Conservation (phyloP, 2,888 invertebrate genomes). For the Aethes cnicana region DNA sequence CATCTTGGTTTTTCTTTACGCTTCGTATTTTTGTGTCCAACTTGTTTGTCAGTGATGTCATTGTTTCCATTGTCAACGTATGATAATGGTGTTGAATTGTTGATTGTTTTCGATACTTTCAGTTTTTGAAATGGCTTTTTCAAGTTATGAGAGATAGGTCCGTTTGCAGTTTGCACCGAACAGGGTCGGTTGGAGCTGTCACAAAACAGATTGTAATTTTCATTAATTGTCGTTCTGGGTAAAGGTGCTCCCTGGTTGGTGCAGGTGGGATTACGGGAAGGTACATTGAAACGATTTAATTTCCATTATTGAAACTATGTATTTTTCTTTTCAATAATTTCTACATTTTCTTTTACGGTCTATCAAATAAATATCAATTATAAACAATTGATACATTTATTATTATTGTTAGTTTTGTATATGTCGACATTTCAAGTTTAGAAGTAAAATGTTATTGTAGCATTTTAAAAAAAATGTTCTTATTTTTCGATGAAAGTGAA, state of each 20-base stretch:
- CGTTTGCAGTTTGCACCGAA: too few relatives aligned
- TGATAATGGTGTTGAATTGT: too few relatives aligned
- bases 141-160: neutral
- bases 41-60: conserved; percentile 16
- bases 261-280: neutral
- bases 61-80: conserved; percentile 6
- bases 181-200: too few relatives aligned
- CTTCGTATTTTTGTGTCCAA: conserved; percentile 19
- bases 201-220: too few relatives aligned
- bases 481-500: conserved; percentile 75
- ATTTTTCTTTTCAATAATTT: conserved; percentile 76
- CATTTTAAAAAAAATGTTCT: conserved; percentile 64
- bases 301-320: conserved; percentile 79
- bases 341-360: conserved; percentile 75
- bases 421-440: conserved; percentile 74
- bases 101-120: conserved; percentile 3
- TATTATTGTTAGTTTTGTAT: conserved; percentile 75
- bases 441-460: conserved; percentile 71
- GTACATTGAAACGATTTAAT: conserved; percentile 54
- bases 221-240: too few relatives aligned
- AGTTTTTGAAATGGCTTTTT: neutral
- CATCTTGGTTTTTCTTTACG: conserved; percentile 45
- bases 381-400: conserved; percentile 78
- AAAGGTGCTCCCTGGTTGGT: too few relatives aligned
- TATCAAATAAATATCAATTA: conserved; percentile 81